Evolutionary conservation across 2,113 vertebrate genomes (phyloP), one percentile per base, ranked within the genome.

Genomic region (Cochlearius cochlearius): DNA sequence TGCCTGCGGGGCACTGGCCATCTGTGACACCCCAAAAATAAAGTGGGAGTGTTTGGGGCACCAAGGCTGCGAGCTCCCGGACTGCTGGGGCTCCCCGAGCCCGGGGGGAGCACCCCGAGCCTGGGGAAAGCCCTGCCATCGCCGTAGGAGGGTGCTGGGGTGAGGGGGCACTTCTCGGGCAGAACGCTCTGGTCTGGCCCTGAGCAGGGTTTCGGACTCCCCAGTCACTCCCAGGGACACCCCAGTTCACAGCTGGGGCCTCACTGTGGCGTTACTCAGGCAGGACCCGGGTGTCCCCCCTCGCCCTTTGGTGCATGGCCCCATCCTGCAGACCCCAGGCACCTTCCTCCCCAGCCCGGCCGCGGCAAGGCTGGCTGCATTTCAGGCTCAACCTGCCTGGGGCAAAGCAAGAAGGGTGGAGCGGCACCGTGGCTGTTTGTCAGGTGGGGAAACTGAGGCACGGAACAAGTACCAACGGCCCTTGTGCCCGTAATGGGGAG

Each of bases 231-330:
- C 64, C 52, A 56, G 36, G 16, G 15, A 64, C 32, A 50, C 5
- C 5, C 9, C 1, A 0, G 39, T 67, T 71, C 2, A 1, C 29
- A 88, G 47, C 15, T 75, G 56, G 50, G 12, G 18, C 34, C 18
- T 77, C 2, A 0, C 50, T 0, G 0, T 22, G 27, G 21, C 29
- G 16, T 45, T 69, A 6, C 60, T 73, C 34, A 22, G 81, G 27
- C 52, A 56, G 50, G 43, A 56, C n/a, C 21, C 1, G 12, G 6
- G 32, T 39, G 20, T 60, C 45, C 5, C 21, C 20, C 53, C 47
- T 58, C 3, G 0, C 36, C 18, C 22, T 77, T 72, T 50, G 25
- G 4, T 32, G 20, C 1, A 4, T 62, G 55, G 11, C 39, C 19
- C 76, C 34, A 45, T n/a, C 20, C 78, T 56, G 36, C 32, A 60